Evolutionary conservation across 2,797 vertebrate genomes (phyloP).

Genomic region (Paramormyrops hopkinsi): DNA sequence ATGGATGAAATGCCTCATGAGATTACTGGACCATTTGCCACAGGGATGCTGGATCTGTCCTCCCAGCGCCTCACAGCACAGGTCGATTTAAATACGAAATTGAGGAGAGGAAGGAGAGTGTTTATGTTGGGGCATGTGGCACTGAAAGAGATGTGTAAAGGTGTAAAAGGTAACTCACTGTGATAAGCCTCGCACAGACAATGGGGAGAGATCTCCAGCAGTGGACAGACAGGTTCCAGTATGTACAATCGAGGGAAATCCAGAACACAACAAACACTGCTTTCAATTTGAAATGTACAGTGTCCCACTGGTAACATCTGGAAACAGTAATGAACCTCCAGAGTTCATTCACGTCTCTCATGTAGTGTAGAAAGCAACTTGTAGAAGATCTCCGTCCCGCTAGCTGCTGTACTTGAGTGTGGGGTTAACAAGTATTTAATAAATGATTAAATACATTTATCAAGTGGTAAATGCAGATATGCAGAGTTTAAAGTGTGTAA

Average conservation of each 20-base stretch:
- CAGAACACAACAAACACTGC: not conserved
- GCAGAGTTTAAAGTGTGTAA: not conserved
- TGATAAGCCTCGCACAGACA: not conserved
- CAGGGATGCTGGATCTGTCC: conserved; percentile 15
- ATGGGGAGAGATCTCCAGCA: not conserved
- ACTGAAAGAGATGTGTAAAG: not conserved
- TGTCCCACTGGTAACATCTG: not conserved
- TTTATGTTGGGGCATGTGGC: not conserved
- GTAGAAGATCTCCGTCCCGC: not conserved
- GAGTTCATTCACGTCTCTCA: not conserved
- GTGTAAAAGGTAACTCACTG: not conserved
- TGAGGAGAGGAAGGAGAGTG: not conserved
- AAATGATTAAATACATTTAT: not conserved
- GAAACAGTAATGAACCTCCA: not conserved
- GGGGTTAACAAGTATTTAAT: not conserved
- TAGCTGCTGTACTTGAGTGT: not conserved
- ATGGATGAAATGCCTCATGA: conserved; percentile 26
- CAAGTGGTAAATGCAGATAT: not conserved
- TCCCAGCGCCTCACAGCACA: not conserved
- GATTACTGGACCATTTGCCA: conserved; percentile 31
- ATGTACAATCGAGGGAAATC: not conserved
- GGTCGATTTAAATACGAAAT: conserved; percentile 9
- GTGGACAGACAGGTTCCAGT: not conserved
- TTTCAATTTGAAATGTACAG: not conserved
- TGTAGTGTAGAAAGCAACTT: not conserved